Evolutionary conservation across 2,888 invertebrate genomes (phyloP).

Genomic region (Caenorhabditis sp.): DNA sequence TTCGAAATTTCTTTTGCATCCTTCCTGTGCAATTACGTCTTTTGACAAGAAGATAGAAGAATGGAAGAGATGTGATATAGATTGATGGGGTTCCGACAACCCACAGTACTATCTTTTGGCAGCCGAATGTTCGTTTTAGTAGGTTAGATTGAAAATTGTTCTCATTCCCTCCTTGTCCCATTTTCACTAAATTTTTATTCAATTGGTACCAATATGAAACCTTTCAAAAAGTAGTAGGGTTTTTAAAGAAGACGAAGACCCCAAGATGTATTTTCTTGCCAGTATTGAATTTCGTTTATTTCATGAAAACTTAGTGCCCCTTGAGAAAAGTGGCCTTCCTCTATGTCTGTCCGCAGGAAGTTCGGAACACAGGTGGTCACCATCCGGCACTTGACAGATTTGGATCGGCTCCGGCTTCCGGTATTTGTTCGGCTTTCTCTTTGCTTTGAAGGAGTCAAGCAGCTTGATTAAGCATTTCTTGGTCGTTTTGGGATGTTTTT

Average conservation of each 20-base stretch:
- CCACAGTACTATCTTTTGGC: constrained; percentile 1
- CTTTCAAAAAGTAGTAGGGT: too few relatives aligned
- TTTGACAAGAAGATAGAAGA: constrained; percentile 42
- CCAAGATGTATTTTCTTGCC: too few relatives aligned
- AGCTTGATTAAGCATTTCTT: constrained; percentile 23
- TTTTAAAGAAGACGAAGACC: not conserved
- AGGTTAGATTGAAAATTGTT: not conserved
- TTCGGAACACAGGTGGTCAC: constrained; percentile 47
- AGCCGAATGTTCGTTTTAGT: not conserved
- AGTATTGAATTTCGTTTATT: constrained; percentile 44
- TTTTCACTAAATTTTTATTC: too few relatives aligned
- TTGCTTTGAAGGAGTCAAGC: constrained; percentile 2
- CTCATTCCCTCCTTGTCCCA: constrained; percentile 2
- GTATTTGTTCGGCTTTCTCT: constrained; percentile 42
- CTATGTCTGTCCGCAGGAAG: constrained; percentile 15
- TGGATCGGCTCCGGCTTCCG: constrained; percentile 52
- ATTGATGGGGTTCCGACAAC: constrained; percentile 44
- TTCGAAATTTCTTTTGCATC: constrained; percentile 27
- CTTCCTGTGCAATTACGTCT: constrained; percentile 29
- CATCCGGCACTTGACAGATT: constrained; percentile 60
- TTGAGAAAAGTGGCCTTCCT: constrained; percentile 28
- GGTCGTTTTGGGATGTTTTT: constrained; percentile 5
- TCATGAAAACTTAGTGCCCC: not conserved
- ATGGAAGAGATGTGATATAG: constrained; percentile 44
- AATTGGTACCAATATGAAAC: too few relatives aligned